Evolutionary conservation across 2,113 vertebrate species (phyloP), one percentile per base, ranked within the genome.

Genomic region (human (Homo sapiens)): DNA sequence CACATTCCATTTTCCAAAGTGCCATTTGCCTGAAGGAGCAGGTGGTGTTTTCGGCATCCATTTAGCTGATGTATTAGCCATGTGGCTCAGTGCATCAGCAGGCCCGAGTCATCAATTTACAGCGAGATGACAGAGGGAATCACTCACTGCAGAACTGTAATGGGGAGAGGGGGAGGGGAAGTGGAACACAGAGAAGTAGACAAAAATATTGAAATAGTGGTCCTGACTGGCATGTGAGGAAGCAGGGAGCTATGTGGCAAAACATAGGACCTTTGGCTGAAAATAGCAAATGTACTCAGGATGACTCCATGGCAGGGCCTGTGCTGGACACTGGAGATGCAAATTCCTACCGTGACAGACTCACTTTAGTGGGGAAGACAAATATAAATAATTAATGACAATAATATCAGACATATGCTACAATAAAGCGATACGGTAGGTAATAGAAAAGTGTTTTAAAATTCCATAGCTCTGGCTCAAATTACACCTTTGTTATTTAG

Each of bases 61-160:
- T 99, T 99, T 99, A 99, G 99, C 99, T 99, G 99, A 99, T 99
- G 98, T 99, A 99, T 99, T 99, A 99, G 99, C 99, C 98, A 99
- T 99, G 99, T 99, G 98, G 98, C 99, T 98, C 98, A 98, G 98
- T 98, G 99, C 99, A 99, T 99, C 98, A 98, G 98, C 98, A 98
- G 99, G 97, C 98, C 98, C 98, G 97, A 99, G 99, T 99, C 98
- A 99, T 99, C 99, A 99, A 99, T 99, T 99, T 99, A 99, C 64
- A 59, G 98, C 97, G 98, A 98, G 98, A 99, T 99, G 99, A 99
- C 98, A 99, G 99, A 99, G 98, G 98, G 98, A 99, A 99, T 99
- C 98, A 99, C 98, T 99, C 98, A 99, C 98, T 96, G 98, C 95
- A 97, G 98, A 99, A 99, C 97, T 98, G 95, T 98, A 98, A 98